Evolutionary conservation across 1,140 invertebrate genomes (phyloP).

Genomic region (Drosophila auraria): DNA sequence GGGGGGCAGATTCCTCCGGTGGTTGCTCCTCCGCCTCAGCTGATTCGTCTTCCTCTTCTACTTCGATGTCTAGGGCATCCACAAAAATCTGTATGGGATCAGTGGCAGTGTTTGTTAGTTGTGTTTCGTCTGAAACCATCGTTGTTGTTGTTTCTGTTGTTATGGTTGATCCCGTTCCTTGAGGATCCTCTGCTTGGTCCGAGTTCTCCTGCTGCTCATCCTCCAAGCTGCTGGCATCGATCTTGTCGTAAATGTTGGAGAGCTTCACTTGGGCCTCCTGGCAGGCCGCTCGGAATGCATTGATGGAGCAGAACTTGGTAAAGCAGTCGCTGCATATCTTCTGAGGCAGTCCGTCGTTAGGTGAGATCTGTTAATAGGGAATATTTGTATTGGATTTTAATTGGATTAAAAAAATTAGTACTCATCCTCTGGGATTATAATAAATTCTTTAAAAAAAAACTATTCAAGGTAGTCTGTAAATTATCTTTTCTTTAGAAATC

Average conservation of each 20-base stretch:
- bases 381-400: neutral
- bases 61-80: constrained; percentile 55
- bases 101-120: constrained; percentile 67
- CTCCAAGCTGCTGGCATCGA: constrained; percentile 67
- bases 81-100: constrained; percentile 59
- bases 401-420: neutral
- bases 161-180: constrained; percentile 12
- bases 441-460: neutral
- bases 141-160: constrained; percentile 19
- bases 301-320: constrained; percentile 76
- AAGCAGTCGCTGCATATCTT: constrained; percentile 82
- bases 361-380: constrained; percentile 58
- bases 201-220: constrained; percentile 36
- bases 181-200: constrained; percentile 13
- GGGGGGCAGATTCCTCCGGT: constrained; percentile 10
- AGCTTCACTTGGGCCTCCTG: constrained; percentile 77
- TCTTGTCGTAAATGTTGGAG: constrained; percentile 80
- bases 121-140: constrained; percentile 55
- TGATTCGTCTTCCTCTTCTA: constrained; percentile 10
- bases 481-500: neutral
- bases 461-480: neutral
- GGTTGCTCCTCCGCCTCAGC: constrained; percentile 5
- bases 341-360: constrained; percentile 77
- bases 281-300: constrained; percentile 72
- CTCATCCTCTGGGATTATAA: no score